Conservation (phyloP, 2,797 vertebrate genomes). For the Anniella stebbinsi region DNA sequence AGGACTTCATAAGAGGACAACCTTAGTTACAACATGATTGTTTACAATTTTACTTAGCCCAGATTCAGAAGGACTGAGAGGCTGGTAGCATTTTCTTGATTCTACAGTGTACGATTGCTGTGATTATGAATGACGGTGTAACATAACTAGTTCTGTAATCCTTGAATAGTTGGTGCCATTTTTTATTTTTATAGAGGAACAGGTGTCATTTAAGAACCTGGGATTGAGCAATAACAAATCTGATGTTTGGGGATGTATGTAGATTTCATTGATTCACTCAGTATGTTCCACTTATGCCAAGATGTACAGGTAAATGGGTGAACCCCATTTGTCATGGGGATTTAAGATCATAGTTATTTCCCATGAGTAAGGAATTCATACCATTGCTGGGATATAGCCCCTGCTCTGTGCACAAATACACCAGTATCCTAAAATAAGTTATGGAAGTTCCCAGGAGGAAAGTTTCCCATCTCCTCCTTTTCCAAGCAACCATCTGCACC, state of each 20-base stretch:
- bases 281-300: neutral
- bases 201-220: neutral
- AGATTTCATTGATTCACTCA: neutral
- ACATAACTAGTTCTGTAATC: neutral
- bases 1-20: slow-evolving; percentile 9
- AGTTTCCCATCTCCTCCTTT: neutral
- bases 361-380: neutral
- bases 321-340: neutral
- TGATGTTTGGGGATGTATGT: neutral
- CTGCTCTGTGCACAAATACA: neutral
- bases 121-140: neutral
- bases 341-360: neutral
- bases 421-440: neutral
- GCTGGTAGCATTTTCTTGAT: neutral
- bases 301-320: neutral
- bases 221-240: neutral
- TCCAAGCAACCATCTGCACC: neutral
- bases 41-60: neutral
- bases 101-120: neutral
- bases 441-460: neutral
- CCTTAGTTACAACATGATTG: neutral
- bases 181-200: neutral
- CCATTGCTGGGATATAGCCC: neutral
- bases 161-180: neutral
- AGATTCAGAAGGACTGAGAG: slow-evolving; percentile 7